Percentiles rank a stretch among this genome's conserved stretches.
These are phyloP conservation scores for Oreonectes daqikongensis DNA, from an alignment of 2,797 vertebrate species.

Conservation along the genomic window DNA sequence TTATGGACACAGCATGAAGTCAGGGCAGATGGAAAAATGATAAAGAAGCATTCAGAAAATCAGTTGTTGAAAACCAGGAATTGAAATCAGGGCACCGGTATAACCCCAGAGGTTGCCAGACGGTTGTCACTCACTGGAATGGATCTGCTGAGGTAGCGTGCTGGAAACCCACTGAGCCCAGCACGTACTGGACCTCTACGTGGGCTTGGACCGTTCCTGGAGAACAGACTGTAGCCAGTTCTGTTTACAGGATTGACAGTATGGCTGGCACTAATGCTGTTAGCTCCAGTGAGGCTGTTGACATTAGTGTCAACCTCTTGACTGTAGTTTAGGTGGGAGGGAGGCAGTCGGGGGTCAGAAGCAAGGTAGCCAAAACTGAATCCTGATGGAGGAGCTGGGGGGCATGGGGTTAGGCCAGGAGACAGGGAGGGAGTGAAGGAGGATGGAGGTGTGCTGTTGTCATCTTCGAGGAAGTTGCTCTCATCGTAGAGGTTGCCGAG, in stretches of 20 bases:
- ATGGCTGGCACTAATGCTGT: background rate
- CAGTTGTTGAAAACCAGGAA: background rate
- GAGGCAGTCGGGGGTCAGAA: constrained; percentile 25
- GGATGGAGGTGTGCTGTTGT: constrained; percentile 10
- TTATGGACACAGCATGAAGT: background rate
- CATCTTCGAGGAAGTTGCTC: constrained; percentile 44
- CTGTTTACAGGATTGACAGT: constrained; percentile 43
- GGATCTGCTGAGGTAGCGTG: constrained; percentile 57
- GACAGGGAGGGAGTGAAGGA: constrained; percentile 23
- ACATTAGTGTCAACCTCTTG: constrained; percentile 47
- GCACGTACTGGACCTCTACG: constrained; percentile 19
- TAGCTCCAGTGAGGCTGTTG: background rate
- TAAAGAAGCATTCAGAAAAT: background rate
- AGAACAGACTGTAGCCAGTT: constrained; percentile 37
- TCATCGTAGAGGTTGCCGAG: constrained; percentile 56
- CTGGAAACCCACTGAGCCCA: constrained; percentile 28
- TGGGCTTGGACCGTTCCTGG: constrained; percentile 1
- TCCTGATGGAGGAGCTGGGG: constrained; percentile 21
- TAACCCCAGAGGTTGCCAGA: background rate
- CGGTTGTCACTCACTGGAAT: constrained; percentile 55
- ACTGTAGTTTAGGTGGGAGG: constrained; percentile 35
- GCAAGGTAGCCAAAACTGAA: constrained; percentile 49
- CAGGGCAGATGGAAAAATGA: background rate
- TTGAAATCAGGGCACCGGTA: background rate
- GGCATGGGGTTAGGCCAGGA: background rate